Evolutionary conservation across 2,113 vertebrate genomes (phyloP).

Genomic region (Tragulus kanchil): DNA sequence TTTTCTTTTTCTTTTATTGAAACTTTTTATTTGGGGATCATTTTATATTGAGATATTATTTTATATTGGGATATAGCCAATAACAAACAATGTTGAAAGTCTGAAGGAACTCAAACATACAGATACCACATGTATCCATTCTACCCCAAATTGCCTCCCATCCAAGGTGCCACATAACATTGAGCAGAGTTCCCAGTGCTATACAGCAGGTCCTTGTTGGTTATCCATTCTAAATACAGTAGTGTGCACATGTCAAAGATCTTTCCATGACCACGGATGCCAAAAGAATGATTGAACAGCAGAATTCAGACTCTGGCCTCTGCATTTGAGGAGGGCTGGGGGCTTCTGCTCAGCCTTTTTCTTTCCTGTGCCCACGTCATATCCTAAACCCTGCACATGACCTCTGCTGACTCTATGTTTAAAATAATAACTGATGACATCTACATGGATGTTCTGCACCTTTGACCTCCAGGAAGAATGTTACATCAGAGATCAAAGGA

Average conservation of each 20-base stretch:
- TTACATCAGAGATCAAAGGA: background rate
- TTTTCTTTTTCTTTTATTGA: background rate
- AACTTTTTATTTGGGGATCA: background rate
- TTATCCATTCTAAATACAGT: background rate
- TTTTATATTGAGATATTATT: background rate
- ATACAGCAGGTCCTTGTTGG: background rate
- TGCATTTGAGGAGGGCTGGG: background rate
- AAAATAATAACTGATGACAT: accelerated
- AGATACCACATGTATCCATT: too few species aligned
- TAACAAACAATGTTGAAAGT: background rate
- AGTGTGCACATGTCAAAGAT: background rate
- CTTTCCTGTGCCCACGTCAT: accelerated
- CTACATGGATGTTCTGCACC: background rate
- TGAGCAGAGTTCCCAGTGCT: background rate
- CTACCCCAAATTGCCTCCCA: background rate
- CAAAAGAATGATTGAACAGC: background rate
- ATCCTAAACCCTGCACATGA: accelerated
- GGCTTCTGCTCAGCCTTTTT: too few species aligned
- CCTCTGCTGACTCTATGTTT: too few species aligned
- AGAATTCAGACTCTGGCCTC: background rate
- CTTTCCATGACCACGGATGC: background rate
- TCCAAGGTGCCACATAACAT: background rate
- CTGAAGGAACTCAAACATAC: background rate
- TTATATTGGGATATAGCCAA: background rate
- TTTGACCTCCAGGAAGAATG: too few species aligned